Percentiles rank a stretch among this genome's conserved stretches.
These are phyloP conservation scores for Telmatherina bonti DNA, from an alignment of 2,797 vertebrate species.

Conservation along the genomic window DNA sequence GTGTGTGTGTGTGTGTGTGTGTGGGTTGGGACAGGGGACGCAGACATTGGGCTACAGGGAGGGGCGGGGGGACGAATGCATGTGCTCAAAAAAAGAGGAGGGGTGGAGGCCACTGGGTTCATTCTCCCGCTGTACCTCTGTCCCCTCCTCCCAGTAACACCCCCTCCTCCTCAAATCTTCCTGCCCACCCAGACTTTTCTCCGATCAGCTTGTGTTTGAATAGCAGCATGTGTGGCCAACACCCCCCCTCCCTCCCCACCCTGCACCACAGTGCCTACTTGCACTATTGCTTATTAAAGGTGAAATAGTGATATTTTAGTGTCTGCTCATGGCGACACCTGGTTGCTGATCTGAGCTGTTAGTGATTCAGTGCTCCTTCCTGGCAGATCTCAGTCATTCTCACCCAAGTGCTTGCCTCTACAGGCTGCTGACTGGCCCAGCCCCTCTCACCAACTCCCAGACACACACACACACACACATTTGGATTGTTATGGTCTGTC, in stretches of 20 bases:
- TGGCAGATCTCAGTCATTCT: slow-evolving; percentile 69
- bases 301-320: slow-evolving; percentile 10
- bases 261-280: background rate
- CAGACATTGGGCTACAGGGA: slow-evolving; percentile 28
- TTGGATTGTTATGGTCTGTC: slow-evolving; percentile 60
- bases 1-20: slow-evolving; percentile 28
- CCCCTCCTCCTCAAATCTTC: slow-evolving; percentile 37
- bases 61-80: slow-evolving; percentile 35
- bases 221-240: slow-evolving; percentile 30
- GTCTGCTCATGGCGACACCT: slow-evolving; percentile 48
- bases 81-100: slow-evolving; percentile 50
- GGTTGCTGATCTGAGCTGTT: slow-evolving; percentile 56
- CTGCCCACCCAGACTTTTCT: slow-evolving; percentile 59
- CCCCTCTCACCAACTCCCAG: slow-evolving; percentile 12
- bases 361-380: slow-evolving; percentile 72
- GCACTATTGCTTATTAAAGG: slow-evolving; percentile 5
- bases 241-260: background rate
- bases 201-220: slow-evolving; percentile 56
- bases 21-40: slow-evolving; percentile 35
- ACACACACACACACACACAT: slow-evolving; percentile 45
- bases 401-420: slow-evolving; percentile 75
- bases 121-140: slow-evolving; percentile 65
- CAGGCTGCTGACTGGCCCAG: slow-evolving; percentile 62
- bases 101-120: slow-evolving; percentile 70
- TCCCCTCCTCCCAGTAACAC: slow-evolving; percentile 62